Evolutionary conservation across 2,797 vertebrate genomes (phyloP), one percentile per base, ranked within the genome.

Genomic region (Pachyuromys duprasi): DNA sequence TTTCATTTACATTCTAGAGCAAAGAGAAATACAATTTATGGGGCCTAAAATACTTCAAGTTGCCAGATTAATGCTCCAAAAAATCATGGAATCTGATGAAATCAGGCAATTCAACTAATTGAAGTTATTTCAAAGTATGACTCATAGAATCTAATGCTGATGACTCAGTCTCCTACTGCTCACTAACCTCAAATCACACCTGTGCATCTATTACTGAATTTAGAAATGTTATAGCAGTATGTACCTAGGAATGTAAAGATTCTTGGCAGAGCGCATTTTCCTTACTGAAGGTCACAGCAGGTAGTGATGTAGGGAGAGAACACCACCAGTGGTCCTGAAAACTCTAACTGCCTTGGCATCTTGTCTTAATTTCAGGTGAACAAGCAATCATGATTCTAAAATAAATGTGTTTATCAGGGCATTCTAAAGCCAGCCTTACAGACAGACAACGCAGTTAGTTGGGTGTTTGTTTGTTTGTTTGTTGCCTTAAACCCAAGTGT

Each of bases 161-260:
- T 97, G 96, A 97, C 81, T 97, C 91, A 95, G 86, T 91, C 39
- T 86, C 74, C 95, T 87, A 72, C 70, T 88, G 72, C 60, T 96
- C 45, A 65, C 42, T 94, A 79, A 96, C 89, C 89, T 89, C 94
- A 93, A 89, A 95, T 92, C 92, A 96, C 86, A 96, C 86, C 95
- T 96, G 92, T 81, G 78, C 26, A 86, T 80, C 53, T 93, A 42
- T 93, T 95, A 74, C 55, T 90, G 75, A 93, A 95, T 92, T 95
- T 93, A 91, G 86, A 95, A 96, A 24, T 84, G 63, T 72, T 93
- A 70, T 62, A 83, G n/a, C 80, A 74, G 86, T 89, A 86, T 91
- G 93, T 91, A 60, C 74, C 20, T n/a, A 92, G 45, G n/a, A 79
- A 94, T 82, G 5, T 62, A 95, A 93, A 87, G 33, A 22, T 55